phyloP scores from a whole-genome alignment of 1,140 invertebrate genomes.

The Orius laevigatus region DNA sequence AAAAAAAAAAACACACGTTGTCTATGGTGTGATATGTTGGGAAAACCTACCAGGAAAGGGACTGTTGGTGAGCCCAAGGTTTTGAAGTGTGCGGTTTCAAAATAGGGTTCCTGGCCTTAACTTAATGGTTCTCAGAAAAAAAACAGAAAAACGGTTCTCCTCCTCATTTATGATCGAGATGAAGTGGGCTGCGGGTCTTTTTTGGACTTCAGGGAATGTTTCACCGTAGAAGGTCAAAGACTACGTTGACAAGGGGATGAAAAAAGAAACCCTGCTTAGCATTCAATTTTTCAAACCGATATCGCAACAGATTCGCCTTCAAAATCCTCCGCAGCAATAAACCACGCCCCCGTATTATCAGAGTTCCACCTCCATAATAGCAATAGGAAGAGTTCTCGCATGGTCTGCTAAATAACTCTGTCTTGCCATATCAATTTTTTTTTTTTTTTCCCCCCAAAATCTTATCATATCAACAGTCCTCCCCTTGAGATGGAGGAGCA shows the following conservation, averaged over 20 bases:
- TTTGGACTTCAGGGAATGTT: constrained; percentile 77
- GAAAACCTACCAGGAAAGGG: constrained; percentile 46
- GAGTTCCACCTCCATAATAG: constrained; percentile 90
- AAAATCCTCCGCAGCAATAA: constrained; percentile 81
- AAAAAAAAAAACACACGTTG: background rate
- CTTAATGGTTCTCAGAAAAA: too few relatives aligned
- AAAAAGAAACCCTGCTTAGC: constrained; percentile 92
- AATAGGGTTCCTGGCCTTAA: constrained; percentile 76
- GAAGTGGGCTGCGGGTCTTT: constrained; percentile 82
- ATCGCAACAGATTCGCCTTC: constrained; percentile 79
- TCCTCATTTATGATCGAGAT: constrained; percentile 96
- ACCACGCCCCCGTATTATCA: constrained; percentile 91
- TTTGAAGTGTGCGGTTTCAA: constrained; percentile 78
- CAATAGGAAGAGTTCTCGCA: constrained; percentile 89
- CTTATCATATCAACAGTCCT: constrained; percentile 76
- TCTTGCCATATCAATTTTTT: constrained; percentile 99
- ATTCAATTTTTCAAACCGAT: constrained; percentile 90
- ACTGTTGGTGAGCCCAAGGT: constrained; percentile 49
- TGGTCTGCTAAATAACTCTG: constrained; percentile 95
- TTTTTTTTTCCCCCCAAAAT: too few relatives aligned
- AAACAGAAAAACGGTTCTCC: constrained; percentile 97
- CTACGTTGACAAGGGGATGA: constrained; percentile 69
- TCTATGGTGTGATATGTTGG: too few relatives aligned
- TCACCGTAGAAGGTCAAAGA: constrained; percentile 77
- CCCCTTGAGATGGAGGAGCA: constrained; percentile 65